These are phyloP conservation scores for Neostethus bicornis DNA, from an alignment of 2,797 vertebrate genomes.

Conservation along the genomic window DNA sequence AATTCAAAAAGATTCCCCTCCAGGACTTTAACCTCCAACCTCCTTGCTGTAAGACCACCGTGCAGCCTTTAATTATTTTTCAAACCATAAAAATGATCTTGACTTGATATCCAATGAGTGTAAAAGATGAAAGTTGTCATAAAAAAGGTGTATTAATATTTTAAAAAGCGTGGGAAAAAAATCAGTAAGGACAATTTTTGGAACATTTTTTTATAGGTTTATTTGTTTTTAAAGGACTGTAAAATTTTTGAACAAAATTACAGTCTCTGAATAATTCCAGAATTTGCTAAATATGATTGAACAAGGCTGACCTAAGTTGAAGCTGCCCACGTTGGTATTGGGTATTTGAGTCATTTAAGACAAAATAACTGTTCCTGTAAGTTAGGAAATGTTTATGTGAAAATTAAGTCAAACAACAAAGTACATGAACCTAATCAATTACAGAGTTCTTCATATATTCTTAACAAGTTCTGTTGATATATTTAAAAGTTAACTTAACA, in stretches of 20 bases:
- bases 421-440: conserved; percentile 9
- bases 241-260: background rate
- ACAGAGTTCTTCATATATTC: background rate
- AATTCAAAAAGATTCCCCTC: no score
- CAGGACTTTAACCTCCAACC: no score
- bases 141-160: no score
- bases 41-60: no score
- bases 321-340: background rate
- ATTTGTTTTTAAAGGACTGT: background rate
- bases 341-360: background rate
- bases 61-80: no score
- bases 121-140: no score
- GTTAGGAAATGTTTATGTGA: background rate
- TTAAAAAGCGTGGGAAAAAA: background rate
- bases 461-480: no score
- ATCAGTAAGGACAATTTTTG: background rate
- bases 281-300: background rate
- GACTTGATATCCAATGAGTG: no score
- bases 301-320: background rate
- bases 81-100: no score
- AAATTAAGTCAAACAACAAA: conserved; percentile 1
- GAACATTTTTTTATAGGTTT: conserved; percentile 4
- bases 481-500: no score
- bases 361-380: background rate
- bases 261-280: background rate